Conservation (phyloP, 2,797 vertebrate genomes). For the Amazona ochrocephala region DNA sequence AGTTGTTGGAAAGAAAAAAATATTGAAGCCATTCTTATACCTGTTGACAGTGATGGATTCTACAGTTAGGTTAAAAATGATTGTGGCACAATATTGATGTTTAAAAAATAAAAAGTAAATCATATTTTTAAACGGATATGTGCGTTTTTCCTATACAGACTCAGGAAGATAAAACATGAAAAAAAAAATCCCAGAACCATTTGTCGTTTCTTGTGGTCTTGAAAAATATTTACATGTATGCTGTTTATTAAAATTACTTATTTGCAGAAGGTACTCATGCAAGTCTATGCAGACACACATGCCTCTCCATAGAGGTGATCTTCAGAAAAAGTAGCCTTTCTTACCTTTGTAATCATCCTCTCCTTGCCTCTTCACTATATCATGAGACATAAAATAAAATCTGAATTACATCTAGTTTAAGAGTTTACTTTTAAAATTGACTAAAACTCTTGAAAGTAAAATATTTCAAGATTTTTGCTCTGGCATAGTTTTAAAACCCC, state of each 20-base stretch:
- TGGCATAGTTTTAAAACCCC: neutral
- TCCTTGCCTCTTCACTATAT: fast-evolving
- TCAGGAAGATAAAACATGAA: neutral
- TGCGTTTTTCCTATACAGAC: constrained; percentile 19
- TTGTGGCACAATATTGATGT: constrained; percentile 38
- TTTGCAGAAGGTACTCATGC: neutral
- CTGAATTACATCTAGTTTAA: neutral
- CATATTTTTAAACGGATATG: constrained; percentile 57
- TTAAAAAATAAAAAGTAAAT: constrained; percentile 53
- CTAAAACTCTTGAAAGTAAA: neutral
- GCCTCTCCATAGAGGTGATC: neutral
- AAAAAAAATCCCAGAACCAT: constrained; percentile 1
- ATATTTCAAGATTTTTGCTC: neutral
- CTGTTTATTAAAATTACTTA: neutral
- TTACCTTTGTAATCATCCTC: neutral
- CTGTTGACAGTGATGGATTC: constrained; percentile 81
- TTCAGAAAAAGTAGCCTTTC: neutral
- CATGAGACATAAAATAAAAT: neutral
- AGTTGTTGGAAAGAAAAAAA: constrained; percentile 78
- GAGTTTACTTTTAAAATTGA: neutral
- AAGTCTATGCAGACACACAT: neutral
- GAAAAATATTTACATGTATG: constrained; percentile 7
- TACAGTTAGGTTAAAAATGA: constrained; percentile 59
- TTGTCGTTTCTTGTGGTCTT: neutral
- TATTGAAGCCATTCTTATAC: constrained; percentile 57